Evolutionary conservation across 64 coral and sea anemone genomes (phyloP).

Genomic region (Exaiptasia diaphana): DNA sequence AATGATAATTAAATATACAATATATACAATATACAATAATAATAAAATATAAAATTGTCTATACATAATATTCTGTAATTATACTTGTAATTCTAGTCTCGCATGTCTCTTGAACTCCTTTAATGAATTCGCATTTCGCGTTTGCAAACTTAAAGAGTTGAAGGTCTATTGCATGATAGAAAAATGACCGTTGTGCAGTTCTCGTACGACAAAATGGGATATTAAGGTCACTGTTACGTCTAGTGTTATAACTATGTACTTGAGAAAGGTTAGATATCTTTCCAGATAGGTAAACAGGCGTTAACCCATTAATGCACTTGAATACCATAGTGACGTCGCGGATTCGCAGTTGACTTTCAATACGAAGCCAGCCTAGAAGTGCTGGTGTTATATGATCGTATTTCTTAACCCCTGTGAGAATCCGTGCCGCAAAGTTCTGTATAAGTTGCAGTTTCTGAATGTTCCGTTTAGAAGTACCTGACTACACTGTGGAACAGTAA

Average conservation of each 20-base stretch:
- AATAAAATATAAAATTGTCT: too few relatives aligned
- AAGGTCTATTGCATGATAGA: conserved; percentile 6
- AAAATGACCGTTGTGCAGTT: conserved; percentile 13
- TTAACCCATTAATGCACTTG: neutral
- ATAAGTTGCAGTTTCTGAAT: neutral
- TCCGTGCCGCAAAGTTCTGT: conserved; percentile 29
- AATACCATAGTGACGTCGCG: conserved; percentile 13
- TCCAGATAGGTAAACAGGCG: neutral
- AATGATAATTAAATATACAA: too few relatives aligned
- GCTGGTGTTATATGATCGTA: conserved; percentile 24
- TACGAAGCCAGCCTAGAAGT: conserved; percentile 5
- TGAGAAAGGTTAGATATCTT: neutral
- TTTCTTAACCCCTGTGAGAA: neutral
- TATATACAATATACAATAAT: too few relatives aligned
- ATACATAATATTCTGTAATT: too few relatives aligned
- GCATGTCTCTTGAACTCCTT: neutral
- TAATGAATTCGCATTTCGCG: neutral
- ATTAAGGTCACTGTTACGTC: neutral
- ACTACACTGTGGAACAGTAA: neutral
- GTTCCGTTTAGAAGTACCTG: neutral
- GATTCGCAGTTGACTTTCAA: neutral
- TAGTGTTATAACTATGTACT: neutral
- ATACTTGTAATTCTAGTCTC: too few relatives aligned
- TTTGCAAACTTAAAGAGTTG: neutral
- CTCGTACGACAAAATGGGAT: neutral